Percentiles rank a stretch among this genome's conserved stretches.
Conservation (phyloP, 2,888 invertebrate species). For the Clanis bilineata region DNA sequence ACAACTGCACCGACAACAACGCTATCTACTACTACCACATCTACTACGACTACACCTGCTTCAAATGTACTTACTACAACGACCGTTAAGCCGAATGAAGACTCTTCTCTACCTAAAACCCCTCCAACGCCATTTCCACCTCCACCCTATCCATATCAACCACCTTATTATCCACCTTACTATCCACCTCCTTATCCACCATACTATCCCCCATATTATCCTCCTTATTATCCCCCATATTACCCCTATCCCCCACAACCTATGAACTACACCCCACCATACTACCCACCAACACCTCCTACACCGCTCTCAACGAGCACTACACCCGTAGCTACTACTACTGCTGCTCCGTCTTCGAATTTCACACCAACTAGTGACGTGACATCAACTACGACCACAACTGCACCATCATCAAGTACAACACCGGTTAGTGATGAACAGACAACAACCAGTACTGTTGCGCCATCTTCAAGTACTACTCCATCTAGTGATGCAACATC, state of each 20-base stretch:
- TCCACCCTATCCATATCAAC: not conserved
- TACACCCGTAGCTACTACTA: not conserved
- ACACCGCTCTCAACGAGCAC: not conserved
- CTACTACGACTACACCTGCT: no score
- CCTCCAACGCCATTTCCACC: not conserved
- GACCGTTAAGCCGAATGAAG: no score
- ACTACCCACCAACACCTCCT: not conserved
- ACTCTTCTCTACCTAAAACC: no score
- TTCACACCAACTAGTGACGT: not conserved
- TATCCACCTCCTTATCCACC: slow-evolving; percentile 5
- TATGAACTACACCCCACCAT: not conserved
- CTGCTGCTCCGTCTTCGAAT: not conserved
- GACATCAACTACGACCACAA: not conserved
- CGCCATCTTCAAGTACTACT: not conserved
- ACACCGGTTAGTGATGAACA: not conserved
- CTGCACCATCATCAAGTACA: not conserved
- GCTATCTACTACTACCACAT: not conserved
- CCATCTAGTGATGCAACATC: not conserved
- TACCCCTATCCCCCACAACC: not conserved
- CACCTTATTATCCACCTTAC: not conserved
- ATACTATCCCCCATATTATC: not conserved
- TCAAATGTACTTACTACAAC: no score
- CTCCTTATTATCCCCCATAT: not conserved
- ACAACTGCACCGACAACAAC: no score
- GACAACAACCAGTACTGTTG: not conserved